Conservation (phyloP, 1,140 invertebrate species). For the Drosophila melanogaster region DNA sequence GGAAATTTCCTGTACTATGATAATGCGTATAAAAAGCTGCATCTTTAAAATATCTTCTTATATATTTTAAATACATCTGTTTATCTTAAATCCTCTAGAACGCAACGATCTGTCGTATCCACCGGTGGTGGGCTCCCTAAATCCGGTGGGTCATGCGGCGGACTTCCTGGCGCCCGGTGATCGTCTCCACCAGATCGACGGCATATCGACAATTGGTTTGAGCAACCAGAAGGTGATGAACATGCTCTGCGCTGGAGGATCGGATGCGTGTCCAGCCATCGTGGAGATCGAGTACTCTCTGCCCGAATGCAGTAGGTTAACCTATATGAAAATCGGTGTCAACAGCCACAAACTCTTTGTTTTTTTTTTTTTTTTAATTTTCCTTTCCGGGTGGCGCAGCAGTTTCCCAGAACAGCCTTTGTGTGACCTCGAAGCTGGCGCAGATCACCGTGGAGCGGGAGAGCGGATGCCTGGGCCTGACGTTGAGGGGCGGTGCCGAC, state of each 20-base stretch:
- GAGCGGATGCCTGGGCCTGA: slow-evolving; percentile 94
- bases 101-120: slow-evolving; percentile 84
- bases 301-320: slow-evolving; percentile 89
- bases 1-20: too few species aligned
- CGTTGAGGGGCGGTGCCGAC: slow-evolving; percentile 91
- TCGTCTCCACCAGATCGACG: slow-evolving; percentile 92
- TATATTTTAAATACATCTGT: too few species aligned
- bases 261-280: slow-evolving; percentile 88
- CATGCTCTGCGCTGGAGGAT: slow-evolving; percentile 86
- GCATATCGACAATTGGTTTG: slow-evolving; percentile 90
- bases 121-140: slow-evolving; percentile 80
- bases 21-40: not conserved
- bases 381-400: slow-evolving; percentile 37
- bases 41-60: too few species aligned
- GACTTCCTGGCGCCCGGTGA: slow-evolving; percentile 89
- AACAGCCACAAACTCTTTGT: too few species aligned
- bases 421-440: slow-evolving; percentile 90
- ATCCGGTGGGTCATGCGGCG: slow-evolving; percentile 81
- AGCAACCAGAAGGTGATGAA: slow-evolving; percentile 92
- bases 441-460: slow-evolving; percentile 92
- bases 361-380: not conserved
- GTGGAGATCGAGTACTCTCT: slow-evolving; percentile 93
- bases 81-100: slow-evolving; percentile 42
- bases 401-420: slow-evolving; percentile 88
- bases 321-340: not conserved